Evolutionary conservation across 2,113 vertebrate genomes (phyloP).

Genomic region (Malurus elegans): DNA sequence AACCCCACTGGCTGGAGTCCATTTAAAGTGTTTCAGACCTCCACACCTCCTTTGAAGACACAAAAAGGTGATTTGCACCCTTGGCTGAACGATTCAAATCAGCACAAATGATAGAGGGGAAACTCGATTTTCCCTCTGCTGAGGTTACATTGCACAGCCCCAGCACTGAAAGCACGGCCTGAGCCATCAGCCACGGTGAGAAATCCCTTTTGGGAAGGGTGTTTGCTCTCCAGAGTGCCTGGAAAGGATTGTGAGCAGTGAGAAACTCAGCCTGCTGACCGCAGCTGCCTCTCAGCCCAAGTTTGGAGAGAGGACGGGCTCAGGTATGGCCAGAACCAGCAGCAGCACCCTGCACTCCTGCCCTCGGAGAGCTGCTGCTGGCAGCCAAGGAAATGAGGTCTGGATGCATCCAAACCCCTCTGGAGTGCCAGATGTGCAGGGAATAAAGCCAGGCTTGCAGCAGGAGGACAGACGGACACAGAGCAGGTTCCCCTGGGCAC

Average conservation of each 20-base stretch:
- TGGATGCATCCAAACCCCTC: background rate
- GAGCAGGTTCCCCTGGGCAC: background rate
- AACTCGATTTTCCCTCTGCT: background rate
- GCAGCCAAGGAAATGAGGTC: background rate
- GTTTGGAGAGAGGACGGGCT: background rate
- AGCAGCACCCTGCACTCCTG: background rate
- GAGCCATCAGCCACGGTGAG: background rate
- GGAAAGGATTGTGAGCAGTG: background rate
- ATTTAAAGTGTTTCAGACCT: background rate
- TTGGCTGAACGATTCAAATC: background rate
- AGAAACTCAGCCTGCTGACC: background rate
- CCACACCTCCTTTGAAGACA: background rate
- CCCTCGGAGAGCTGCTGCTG: background rate
- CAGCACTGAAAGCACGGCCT: background rate
- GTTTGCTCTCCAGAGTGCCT: background rate
- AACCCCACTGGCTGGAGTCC: background rate
- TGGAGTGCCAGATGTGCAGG: background rate
- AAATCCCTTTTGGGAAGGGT: slow-evolving; percentile 35
- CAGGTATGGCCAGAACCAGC: slow-evolving; percentile 8
- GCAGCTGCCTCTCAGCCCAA: background rate
- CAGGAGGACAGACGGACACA: background rate
- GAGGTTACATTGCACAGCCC: background rate
- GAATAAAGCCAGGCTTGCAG: slow-evolving; percentile 3
- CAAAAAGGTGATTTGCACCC: background rate
- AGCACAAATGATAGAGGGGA: background rate